Conservation (phyloP, 1,140 invertebrate species). For the Micrasema minimum region DNA sequence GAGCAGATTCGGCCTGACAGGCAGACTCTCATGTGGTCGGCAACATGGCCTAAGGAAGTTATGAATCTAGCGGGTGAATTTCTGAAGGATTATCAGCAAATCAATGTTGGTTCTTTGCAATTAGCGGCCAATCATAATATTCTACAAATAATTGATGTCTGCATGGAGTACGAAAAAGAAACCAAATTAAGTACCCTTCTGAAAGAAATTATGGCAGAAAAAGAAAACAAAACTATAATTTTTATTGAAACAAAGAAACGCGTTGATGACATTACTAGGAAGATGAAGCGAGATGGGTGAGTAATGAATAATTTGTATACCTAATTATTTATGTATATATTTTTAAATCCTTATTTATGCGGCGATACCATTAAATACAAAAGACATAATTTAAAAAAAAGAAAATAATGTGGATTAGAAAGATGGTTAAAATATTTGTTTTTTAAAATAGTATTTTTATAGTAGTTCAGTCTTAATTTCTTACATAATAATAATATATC, state of each 20-base stretch:
- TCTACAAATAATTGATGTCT: constrained; percentile 90
- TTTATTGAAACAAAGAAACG: constrained; percentile 93
- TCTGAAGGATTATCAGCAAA: constrained; percentile 85
- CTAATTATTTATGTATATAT: constrained; percentile 14
- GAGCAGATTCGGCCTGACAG: constrained; percentile 88
- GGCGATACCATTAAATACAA: too few species aligned
- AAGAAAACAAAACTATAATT: constrained; percentile 90
- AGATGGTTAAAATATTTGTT: constrained; percentile 8
- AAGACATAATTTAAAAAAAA: too few species aligned
- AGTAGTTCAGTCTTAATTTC: too few species aligned
- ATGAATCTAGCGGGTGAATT: constrained; percentile 88
- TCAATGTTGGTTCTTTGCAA: constrained; percentile 89
- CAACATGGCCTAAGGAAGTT: constrained; percentile 95
- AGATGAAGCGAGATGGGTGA: constrained; percentile 85
- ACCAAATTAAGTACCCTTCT: constrained; percentile 79
- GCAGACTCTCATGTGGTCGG: constrained; percentile 89
- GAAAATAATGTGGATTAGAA: too few species aligned
- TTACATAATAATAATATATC: too few species aligned
- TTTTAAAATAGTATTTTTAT: too few species aligned
- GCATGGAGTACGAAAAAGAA: constrained; percentile 84
- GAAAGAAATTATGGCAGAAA: constrained; percentile 86
- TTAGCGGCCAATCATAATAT: constrained; percentile 94
- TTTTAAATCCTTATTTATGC: neutral
- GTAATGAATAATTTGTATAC: constrained; percentile 25
- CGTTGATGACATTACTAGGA: constrained; percentile 88